Base-by-base conservation (phyloP, 1,140 invertebrate species). In the Drosophila insularis region DNA sequence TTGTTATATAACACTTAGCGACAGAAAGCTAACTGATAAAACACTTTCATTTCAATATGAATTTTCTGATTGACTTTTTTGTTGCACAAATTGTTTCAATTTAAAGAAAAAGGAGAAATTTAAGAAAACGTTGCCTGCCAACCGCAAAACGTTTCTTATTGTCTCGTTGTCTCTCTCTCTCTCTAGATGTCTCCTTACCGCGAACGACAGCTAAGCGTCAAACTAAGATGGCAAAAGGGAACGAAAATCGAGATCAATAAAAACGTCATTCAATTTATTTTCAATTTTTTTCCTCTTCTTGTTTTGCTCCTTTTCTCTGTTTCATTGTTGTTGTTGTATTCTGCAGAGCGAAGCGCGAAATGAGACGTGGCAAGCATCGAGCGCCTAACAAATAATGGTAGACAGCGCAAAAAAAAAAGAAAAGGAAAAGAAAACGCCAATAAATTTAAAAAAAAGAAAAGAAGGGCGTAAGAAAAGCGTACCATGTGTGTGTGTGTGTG, bases 231-330 rank as follows among this genome's bases (percentile, higher is more conserved):
- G 7, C 50, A 43, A 61, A 78, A 74, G 37, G 60, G 56, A 69
- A 67, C 67, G 64, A 89, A 87, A 89, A 87, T 89, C 84, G 80
- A 75, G 84, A 84, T 87, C 84, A 89, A 89, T 89, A 89, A 89
- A 89, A 89, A 89, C 77, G 84, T 89, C 84, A 84, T 89, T 89
- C 84, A 89, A 89, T 89, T 89, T 89, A 89, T 89, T 89, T 89
- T 89, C 84, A 78, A 89, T 89, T 58, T 58, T 55, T 35, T 54
- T 55, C 11, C 11, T 13, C 1, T 37, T 37, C 4, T 13, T 4
- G 11, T 0, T 37, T n/a, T 55, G 43, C 43, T 50, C 10, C 43
- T 50, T 46, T 54, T 55, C 23, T 35, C 7, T 14, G 13, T 35
- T 56, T 32, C 14, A 4, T 14, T 14, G 13, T 35, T 56, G 32